A percentile compares a stretch with the other conserved stretches of the same genome.
phyloP scores from a whole-genome alignment of 2,113 vertebrate species.

The Sinocyclocheilus grahami region DNA sequence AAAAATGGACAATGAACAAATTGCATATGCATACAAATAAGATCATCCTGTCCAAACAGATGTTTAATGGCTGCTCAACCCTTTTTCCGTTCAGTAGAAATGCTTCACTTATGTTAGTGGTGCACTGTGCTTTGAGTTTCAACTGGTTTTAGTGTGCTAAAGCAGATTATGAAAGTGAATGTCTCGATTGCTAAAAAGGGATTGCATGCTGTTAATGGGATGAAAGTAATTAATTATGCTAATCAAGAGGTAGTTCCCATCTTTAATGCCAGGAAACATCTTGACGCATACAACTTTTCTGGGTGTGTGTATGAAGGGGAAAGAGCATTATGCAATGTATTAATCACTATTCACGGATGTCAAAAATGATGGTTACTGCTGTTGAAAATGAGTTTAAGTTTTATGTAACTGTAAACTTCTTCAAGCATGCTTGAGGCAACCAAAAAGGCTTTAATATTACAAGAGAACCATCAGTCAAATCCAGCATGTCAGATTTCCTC shows the following conservation, averaged over 20 bases:
- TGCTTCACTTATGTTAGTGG: background rate
- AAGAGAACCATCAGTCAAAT: constrained; percentile 1
- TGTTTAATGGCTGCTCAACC: background rate
- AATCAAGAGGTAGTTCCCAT: constrained; percentile 43
- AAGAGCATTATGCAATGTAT: constrained; percentile 21
- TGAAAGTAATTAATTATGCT: constrained; percentile 46
- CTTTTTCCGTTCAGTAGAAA: background rate
- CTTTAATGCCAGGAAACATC: constrained; percentile 10
- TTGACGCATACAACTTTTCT: background rate
- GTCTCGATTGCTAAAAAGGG: constrained; percentile 47
- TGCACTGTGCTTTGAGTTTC: constrained; percentile 30
- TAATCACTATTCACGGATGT: constrained; percentile 33
- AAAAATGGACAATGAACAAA: background rate
- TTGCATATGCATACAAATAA: background rate
- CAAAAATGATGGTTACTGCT: constrained; percentile 1
- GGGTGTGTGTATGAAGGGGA: background rate
- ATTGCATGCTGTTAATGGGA: constrained; percentile 60
- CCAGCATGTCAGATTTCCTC: constrained; percentile 18
- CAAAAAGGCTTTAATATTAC: constrained; percentile 25
- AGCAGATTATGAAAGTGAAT: constrained; percentile 46
- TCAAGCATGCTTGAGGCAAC: background rate
- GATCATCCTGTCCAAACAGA: background rate
- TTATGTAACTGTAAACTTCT: constrained; percentile 27
- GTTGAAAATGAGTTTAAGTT: background rate
- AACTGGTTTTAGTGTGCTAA: background rate